Conservation (phyloP, 2,113 vertebrate species). For the Sarotherodon lohbergeri region DNA sequence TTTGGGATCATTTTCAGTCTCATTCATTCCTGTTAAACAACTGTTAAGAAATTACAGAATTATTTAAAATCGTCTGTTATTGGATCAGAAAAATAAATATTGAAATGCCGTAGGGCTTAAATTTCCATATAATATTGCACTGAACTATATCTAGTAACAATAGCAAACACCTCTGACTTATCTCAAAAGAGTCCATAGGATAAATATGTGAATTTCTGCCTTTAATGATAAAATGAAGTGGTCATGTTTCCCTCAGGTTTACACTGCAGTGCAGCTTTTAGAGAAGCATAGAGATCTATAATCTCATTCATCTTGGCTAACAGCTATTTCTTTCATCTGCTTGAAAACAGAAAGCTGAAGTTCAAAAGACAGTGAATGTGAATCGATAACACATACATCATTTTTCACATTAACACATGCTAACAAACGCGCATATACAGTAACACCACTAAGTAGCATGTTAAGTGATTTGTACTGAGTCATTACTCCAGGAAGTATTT, state of each 20-base stretch:
- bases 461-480: constrained; percentile 22
- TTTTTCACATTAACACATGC: background rate
- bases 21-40: background rate
- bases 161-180: background rate
- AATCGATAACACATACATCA: background rate
- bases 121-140: background rate
- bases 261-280: background rate
- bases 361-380: background rate
- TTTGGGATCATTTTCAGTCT: background rate
- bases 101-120: background rate
- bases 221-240: background rate
- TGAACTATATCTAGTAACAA: background rate
- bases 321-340: background rate
- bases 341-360: background rate
- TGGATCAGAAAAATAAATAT: background rate
- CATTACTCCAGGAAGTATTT: constrained; percentile 15
- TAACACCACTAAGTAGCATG: constrained; percentile 10
- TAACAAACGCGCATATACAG: background rate
- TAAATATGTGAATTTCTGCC: background rate
- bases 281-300: background rate
- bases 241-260: background rate
- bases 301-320: background rate
- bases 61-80: background rate
- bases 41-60: background rate
- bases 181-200: background rate